Conservation (phyloP, 2,113 vertebrate genomes). For the Brachypodius melanocephalos region DNA sequence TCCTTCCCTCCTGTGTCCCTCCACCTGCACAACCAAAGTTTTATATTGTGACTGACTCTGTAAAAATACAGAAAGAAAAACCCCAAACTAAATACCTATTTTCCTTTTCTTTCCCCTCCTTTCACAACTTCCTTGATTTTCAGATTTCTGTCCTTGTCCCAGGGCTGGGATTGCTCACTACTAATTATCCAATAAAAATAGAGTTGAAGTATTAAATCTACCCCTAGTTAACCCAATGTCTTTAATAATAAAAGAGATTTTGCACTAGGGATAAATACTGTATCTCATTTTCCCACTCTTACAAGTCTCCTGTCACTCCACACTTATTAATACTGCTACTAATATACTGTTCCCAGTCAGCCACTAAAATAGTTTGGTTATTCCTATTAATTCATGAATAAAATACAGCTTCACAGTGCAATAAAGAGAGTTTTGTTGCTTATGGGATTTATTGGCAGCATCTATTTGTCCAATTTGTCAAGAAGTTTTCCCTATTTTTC, state of each 20-base stretch:
- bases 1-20: rapidly evolving
- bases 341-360: conserved; percentile 72
- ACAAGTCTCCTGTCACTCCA: conserved; percentile 66
- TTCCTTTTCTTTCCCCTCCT: not conserved
- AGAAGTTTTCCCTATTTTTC: not conserved
- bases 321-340: conserved; percentile 63
- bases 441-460: not conserved
- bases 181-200: conserved; percentile 72
- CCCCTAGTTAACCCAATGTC: conserved; percentile 68
- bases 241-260: conserved; percentile 77
- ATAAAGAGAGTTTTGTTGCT: conserved; percentile 13
- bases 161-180: conserved; percentile 16
- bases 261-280: conserved; percentile 75
- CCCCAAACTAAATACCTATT: not conserved
- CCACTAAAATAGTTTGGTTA: conserved; percentile 70
- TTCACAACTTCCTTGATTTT: not conserved
- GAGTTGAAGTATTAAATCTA: conserved; percentile 69
- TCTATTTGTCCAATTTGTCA: not conserved
- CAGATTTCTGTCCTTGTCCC: conserved; percentile 3
- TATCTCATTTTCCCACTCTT: conserved; percentile 67
- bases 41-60: rapidly evolving
- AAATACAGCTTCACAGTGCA: conserved; percentile 27
- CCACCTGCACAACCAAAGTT: not conserved
- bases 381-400: conserved; percentile 69
- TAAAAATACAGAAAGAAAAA: not conserved